Evolutionary conservation across 2,797 vertebrate species (phyloP).

Genomic region (Crenuchus spilurus): DNA sequence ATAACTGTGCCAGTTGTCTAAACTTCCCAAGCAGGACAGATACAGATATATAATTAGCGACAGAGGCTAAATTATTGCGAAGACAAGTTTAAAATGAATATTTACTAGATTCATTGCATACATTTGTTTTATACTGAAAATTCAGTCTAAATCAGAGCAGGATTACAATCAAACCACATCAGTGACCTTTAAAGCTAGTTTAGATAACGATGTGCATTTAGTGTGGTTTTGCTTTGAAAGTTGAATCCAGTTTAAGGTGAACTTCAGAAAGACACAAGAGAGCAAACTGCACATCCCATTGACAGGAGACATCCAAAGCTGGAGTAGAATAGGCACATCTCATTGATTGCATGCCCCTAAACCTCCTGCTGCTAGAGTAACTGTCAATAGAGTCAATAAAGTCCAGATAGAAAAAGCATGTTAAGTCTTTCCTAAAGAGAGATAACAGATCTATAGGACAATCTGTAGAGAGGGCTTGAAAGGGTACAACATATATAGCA

Average conservation of each 20-base stretch:
- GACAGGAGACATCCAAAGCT: constrained; percentile 52
- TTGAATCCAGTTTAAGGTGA: constrained; percentile 36
- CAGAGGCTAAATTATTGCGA: no score
- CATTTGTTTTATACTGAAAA: background rate
- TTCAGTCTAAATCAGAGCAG: background rate
- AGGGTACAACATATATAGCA: constrained; percentile 50
- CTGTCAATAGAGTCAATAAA: constrained; percentile 77
- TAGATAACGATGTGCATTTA: background rate
- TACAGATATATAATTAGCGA: background rate
- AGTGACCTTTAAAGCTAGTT: no score
- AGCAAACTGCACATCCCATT: constrained; percentile 55
- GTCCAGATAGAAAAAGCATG: constrained; percentile 75
- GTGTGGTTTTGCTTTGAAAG: background rate
- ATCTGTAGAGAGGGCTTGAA: constrained; percentile 70
- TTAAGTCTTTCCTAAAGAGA: constrained; percentile 70
- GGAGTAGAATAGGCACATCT: constrained; percentile 61
- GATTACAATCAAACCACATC: background rate
- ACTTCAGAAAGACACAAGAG: constrained; percentile 49
- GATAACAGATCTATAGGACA: constrained; percentile 73
- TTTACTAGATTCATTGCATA: background rate
- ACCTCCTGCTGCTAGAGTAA: constrained; percentile 64
- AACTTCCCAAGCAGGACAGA: background rate
- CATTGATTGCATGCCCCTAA: constrained; percentile 76
- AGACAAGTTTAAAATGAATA: no score
- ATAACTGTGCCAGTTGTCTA: background rate